A percentile compares a stretch with the other conserved stretches of the same genome.
Evolutionary conservation across 2,797 vertebrate genomes (phyloP).

Genomic region (Cynopterus sphinx): DNA sequence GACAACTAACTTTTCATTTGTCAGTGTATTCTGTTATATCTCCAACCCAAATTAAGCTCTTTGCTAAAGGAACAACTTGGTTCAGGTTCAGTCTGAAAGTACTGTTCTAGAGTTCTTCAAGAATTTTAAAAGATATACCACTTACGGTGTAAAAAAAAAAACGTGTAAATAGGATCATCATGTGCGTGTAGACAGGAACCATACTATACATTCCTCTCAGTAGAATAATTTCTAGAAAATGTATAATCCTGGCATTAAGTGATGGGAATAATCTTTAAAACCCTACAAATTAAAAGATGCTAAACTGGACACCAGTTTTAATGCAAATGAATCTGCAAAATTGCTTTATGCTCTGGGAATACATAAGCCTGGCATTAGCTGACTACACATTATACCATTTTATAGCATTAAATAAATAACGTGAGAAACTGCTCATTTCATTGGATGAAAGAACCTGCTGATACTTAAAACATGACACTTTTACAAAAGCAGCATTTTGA

Average conservation of each 20-base stretch:
- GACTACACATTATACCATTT: not conserved
- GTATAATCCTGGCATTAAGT: not conserved
- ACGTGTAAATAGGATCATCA: not conserved
- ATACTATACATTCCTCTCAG: not conserved
- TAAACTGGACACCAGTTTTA: not conserved
- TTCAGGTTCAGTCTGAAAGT: not conserved
- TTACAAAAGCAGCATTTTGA: not conserved
- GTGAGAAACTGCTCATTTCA: not conserved
- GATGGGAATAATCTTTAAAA: not conserved
- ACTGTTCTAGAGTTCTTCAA: conserved; percentile 42
- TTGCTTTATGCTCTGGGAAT: not conserved
- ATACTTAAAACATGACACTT: not conserved
- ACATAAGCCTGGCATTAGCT: not conserved
- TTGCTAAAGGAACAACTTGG: conserved; percentile 9
- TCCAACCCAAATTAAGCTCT: not conserved
- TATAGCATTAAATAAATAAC: not conserved
- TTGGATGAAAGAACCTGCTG: not conserved
- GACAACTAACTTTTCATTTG: conserved; percentile 12
- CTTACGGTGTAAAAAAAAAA: not conserved
- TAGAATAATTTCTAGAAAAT: not conserved
- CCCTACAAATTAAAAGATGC: not conserved
- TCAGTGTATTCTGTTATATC: not conserved
- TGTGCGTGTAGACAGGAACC: not conserved
- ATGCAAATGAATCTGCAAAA: conserved; percentile 40
- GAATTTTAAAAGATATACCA: conserved; percentile 2